Percentiles rank a stretch among this genome's conserved stretches.
Evolutionary conservation across 1,140 invertebrate species (phyloP).

Genomic region (Drosophila teissieri): DNA sequence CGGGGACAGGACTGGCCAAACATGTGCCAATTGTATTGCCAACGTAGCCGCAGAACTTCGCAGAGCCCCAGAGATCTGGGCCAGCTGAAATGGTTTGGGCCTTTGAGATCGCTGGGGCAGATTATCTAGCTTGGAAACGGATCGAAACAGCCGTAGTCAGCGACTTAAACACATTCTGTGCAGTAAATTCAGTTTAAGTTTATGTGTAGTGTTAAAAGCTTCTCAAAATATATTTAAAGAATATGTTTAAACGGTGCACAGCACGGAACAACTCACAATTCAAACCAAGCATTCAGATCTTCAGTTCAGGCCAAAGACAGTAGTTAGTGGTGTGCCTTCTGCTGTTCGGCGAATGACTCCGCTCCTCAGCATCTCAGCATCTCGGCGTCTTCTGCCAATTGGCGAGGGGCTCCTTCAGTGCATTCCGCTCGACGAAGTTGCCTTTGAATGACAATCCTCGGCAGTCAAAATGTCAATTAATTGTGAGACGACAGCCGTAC

Average conservation of each 20-base stretch:
- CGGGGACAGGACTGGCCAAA: slow-evolving; percentile 22
- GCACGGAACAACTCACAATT: too few species aligned
- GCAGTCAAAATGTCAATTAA: slow-evolving; percentile 79
- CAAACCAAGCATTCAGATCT: too few species aligned
- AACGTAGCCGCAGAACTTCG: slow-evolving; percentile 1
- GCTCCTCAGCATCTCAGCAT: too few species aligned
- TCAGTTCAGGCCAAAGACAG: neutral
- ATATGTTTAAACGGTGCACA: too few species aligned
- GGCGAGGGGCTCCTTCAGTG: slow-evolving; percentile 29
- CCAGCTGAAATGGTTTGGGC: slow-evolving; percentile 17
- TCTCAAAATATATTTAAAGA: too few species aligned
- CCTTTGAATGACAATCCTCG: slow-evolving; percentile 78
- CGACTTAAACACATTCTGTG: neutral
- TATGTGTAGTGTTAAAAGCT: neutral
- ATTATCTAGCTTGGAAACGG: slow-evolving; percentile 33
- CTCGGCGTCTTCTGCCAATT: neutral
- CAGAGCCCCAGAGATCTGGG: neutral
- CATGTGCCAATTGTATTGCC: slow-evolving; percentile 45
- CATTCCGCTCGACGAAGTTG: slow-evolving; percentile 52
- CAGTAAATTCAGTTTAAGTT: neutral
- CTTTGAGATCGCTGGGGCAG: slow-evolving; percentile 22
- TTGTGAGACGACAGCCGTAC: slow-evolving; percentile 74
- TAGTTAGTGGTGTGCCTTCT: neutral
- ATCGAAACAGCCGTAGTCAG: slow-evolving; percentile 2
- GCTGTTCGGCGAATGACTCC: neutral